phyloP scores from a whole-genome alignment of 2,797 vertebrate species.

The Neoniphon sammara region DNA sequence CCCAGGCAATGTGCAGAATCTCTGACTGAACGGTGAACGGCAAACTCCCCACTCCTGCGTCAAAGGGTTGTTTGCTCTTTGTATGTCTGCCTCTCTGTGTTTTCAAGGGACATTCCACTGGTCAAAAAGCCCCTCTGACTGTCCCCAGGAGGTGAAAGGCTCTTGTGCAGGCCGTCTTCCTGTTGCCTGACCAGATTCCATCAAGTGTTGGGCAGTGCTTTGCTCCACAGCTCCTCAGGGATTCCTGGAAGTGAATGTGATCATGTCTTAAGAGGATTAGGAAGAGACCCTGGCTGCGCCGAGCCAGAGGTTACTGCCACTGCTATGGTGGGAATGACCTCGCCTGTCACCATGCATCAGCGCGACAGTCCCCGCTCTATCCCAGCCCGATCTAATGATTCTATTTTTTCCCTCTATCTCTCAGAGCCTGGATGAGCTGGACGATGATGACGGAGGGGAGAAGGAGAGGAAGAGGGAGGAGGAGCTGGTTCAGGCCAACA shows the following conservation, averaged over 20 bases:
- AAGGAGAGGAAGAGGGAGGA: conserved; percentile 90
- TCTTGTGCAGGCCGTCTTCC: conserved; percentile 39
- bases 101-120: conserved; percentile 61
- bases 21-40: conserved; percentile 29
- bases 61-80: conserved; percentile 41
- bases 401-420: conserved; percentile 9
- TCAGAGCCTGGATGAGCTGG: conserved; percentile 95
- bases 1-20: conserved; percentile 22
- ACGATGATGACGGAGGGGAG: conserved; percentile 91
- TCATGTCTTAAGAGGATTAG: conserved; percentile 66
- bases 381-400: background rate
- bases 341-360: conserved; percentile 6
- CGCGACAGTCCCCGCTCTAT: background rate
- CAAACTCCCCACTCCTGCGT: conserved; percentile 14
- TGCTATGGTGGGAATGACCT: conserved; percentile 63
- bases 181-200: conserved; percentile 37
- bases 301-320: conserved; percentile 45
- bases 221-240: conserved; percentile 46
- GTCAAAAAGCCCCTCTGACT: conserved; percentile 42
- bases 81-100: conserved; percentile 39
- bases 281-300: conserved; percentile 24
- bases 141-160: conserved; percentile 61
- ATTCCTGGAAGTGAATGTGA: conserved; percentile 58
- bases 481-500: conserved; percentile 93
- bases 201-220: conserved; percentile 25